These are phyloP conservation scores for Casuarius casuarius DNA, from an alignment of 2,113 vertebrate genomes.

Conservation along the genomic window DNA sequence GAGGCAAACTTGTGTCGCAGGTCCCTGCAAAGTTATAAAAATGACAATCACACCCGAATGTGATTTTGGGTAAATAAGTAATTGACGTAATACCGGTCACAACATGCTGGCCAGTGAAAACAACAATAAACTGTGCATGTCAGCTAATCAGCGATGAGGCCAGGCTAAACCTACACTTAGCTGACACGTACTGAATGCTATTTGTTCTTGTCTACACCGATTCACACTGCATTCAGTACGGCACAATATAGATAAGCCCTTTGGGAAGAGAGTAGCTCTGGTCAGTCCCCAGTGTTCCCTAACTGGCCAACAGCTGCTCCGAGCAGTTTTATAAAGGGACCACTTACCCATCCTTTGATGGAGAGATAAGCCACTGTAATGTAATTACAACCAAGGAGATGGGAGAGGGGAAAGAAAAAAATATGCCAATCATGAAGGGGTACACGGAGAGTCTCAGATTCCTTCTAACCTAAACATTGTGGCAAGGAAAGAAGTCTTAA, in stretches of 20 bases:
- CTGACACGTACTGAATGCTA: slow-evolving; percentile 63
- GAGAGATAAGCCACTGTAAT: slow-evolving; percentile 67
- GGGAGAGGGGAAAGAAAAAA: slow-evolving; percentile 60
- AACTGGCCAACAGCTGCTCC: slow-evolving; percentile 52
- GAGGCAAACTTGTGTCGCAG: not conserved
- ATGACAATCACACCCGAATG: not conserved
- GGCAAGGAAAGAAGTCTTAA: slow-evolving; percentile 74
- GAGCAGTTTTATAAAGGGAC: slow-evolving; percentile 48
- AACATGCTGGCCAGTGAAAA: slow-evolving; percentile 45
- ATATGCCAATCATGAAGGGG: slow-evolving; percentile 66
- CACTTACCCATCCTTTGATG: slow-evolving; percentile 70
- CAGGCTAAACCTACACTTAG: slow-evolving; percentile 55
- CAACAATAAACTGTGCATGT: slow-evolving; percentile 50
- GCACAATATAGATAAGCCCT: slow-evolving; percentile 60
- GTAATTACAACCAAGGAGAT: slow-evolving; percentile 64
- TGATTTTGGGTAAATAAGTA: slow-evolving; percentile 10
- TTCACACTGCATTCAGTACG: slow-evolving; percentile 28
- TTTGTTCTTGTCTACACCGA: slow-evolving; percentile 59
- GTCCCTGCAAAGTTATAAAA: not conserved
- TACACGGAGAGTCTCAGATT: slow-evolving; percentile 42
- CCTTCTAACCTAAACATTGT: slow-evolving; percentile 73
- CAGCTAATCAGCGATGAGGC: slow-evolving; percentile 60
- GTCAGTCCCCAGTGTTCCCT: slow-evolving; percentile 54
- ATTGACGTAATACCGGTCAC: slow-evolving; percentile 30
- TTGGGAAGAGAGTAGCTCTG: slow-evolving; percentile 38